Evolutionary conservation across 2,888 invertebrate species (phyloP).

Genomic region (Stenodema calcarata): DNA sequence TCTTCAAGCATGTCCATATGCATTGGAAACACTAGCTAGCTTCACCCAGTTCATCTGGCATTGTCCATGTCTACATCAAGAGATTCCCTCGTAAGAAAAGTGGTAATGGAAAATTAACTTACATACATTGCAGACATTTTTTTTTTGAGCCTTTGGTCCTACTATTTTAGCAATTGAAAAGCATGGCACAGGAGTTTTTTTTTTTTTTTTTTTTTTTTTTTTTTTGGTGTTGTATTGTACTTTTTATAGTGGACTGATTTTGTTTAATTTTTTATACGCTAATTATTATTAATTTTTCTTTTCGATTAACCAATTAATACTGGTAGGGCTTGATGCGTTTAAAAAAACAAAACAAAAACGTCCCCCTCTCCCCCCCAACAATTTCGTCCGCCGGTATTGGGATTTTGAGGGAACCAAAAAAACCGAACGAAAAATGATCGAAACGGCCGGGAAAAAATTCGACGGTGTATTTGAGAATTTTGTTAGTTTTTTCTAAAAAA

Average conservation of each 20-base stretch:
- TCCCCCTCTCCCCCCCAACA: neutral
- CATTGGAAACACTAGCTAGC: conserved; percentile 44
- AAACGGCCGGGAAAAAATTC: conserved; percentile 54
- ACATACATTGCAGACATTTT: conserved; percentile 55
- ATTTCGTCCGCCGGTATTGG: conserved; percentile 14
- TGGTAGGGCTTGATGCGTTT: conserved; percentile 19
- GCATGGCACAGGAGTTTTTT: conserved; percentile 55
- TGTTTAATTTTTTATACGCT: conserved; percentile 44
- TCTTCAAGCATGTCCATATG: conserved; percentile 44
- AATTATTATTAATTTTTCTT: conserved; percentile 44
- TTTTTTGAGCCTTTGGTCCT: conserved; percentile 48
- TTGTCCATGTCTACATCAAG: conserved; percentile 56
- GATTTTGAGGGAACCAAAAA: neutral
- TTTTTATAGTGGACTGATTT: conserved; percentile 47
- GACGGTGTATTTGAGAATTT: conserved; percentile 41
- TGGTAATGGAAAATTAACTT: conserved; percentile 53
- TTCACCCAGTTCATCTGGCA: conserved; percentile 55
- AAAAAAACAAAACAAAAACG: conserved; percentile 27
- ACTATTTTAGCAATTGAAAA: conserved; percentile 51
- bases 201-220: no score
- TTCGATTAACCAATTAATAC: conserved; percentile 20
- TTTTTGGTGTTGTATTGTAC: conserved; percentile 55
- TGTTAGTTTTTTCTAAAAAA: conserved; percentile 31
- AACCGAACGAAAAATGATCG: neutral
- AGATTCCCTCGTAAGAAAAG: conserved; percentile 42